These are phyloP conservation scores for Microplitis mediator DNA, from an alignment of 1,140 invertebrate genomes.

Conservation along the genomic window DNA sequence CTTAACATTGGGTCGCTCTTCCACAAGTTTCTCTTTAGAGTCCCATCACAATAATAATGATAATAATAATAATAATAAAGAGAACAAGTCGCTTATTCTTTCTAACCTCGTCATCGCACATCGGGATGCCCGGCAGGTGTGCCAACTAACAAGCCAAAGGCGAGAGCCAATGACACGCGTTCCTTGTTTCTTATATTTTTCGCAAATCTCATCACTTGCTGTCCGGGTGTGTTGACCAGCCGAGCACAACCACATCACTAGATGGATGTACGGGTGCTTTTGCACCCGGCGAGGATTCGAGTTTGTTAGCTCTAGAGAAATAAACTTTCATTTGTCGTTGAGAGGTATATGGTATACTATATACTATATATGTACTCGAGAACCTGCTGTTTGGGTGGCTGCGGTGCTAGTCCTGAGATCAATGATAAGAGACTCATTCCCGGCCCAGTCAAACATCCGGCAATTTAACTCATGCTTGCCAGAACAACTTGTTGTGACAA, in stretches of 20 bases:
- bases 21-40: no score
- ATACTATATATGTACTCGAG: no score
- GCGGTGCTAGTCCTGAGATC: background rate
- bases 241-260: background rate
- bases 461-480: slow-evolving; percentile 41
- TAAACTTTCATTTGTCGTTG: background rate
- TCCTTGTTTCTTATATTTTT: slow-evolving; percentile 36
- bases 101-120: slow-evolving; percentile 3
- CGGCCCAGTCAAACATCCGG: slow-evolving; percentile 4
- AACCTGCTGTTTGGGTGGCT: background rate
- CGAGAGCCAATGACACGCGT: slow-evolving; percentile 35
- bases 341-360: background rate
- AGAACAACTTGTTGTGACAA: slow-evolving; percentile 47
- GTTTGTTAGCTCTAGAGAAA: no score
- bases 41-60: no score
- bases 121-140: slow-evolving; percentile 47
- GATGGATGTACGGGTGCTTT: background rate
- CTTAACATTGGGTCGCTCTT: no score
- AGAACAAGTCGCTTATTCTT: background rate
- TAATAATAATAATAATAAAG: no score
- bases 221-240: background rate
- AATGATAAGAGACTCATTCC: background rate
- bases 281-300: background rate
- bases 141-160: slow-evolving; percentile 37
- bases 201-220: slow-evolving; percentile 30